Percentiles rank a stretch among this genome's conserved stretches.
These are phyloP conservation scores for Epizoanthus scotinus DNA, from an alignment of 92 coral and sea anemone genomes.

Conservation along the genomic window DNA sequence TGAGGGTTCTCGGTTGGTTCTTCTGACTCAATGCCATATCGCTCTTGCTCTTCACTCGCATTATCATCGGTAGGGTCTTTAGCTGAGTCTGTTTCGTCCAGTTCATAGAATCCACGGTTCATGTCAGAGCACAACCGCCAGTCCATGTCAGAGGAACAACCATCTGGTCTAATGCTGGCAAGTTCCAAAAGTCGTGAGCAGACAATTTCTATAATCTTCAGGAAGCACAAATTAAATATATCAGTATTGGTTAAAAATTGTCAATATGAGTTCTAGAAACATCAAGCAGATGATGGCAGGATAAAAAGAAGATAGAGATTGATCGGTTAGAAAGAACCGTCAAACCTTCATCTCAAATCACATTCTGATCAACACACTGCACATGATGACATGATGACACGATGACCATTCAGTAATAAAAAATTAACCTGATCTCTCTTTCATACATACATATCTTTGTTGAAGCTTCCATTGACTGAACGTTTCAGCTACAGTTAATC, in stretches of 20 bases:
- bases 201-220: conserved; percentile 56
- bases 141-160: conserved; percentile 36
- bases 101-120: conserved; percentile 56
- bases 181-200: conserved; percentile 78
- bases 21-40: conserved; percentile 10
- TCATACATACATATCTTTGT: too few species aligned
- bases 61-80: not conserved
- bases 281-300: not conserved
- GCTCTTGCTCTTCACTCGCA: conserved; percentile 9
- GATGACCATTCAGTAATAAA: too few species aligned
- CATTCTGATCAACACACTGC: too few species aligned
- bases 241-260: not conserved
- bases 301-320: too few species aligned
- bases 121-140: conserved; percentile 63
- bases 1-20: conserved; percentile 33
- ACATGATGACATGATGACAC: too few species aligned
- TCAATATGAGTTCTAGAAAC: not conserved
- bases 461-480: too few species aligned
- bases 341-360: too few species aligned
- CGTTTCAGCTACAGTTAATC: too few species aligned
- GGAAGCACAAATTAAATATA: not conserved
- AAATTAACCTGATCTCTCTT: too few species aligned
- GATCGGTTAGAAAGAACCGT: too few species aligned
- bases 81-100: conserved; percentile 54
- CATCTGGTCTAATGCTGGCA: conserved; percentile 66